Conservation (phyloP, 2,113 vertebrate genomes). For the Ivindomyrus marchei region DNA sequence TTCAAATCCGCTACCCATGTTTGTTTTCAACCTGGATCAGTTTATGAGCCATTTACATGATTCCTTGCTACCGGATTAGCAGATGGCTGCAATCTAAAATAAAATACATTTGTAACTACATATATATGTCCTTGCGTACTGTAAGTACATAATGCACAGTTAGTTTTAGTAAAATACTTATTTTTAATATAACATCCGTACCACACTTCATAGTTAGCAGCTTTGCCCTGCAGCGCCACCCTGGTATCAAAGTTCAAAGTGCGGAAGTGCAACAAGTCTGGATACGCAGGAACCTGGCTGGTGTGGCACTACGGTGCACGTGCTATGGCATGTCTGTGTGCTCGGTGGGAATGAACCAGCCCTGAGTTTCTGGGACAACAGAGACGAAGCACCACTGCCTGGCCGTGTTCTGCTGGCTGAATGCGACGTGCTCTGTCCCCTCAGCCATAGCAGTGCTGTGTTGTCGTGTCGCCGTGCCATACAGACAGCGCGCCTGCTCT, state of each 20-base stretch:
- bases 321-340: neutral
- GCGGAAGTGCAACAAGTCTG: neutral
- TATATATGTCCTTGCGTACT: neutral
- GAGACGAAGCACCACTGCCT: neutral
- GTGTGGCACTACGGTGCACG: neutral
- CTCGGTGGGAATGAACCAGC: neutral
- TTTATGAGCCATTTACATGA: neutral
- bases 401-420: neutral
- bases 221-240: neutral
- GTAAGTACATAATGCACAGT: neutral
- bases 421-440: neutral
- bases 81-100: neutral
- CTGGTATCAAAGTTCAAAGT: neutral
- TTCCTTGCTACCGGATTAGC: neutral
- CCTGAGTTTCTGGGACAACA: neutral
- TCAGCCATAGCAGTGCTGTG: neutral
- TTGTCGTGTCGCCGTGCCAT: neutral
- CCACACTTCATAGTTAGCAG: neutral
- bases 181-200: neutral
- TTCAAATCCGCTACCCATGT: too few relatives aligned
- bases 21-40: too few relatives aligned
- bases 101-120: neutral
- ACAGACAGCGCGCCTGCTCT: slow-evolving; percentile 18
- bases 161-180: neutral
- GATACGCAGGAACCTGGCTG: neutral